phyloP scores from a whole-genome alignment of 2,113 vertebrate genomes.

The Oplegnathus fasciatus region DNA sequence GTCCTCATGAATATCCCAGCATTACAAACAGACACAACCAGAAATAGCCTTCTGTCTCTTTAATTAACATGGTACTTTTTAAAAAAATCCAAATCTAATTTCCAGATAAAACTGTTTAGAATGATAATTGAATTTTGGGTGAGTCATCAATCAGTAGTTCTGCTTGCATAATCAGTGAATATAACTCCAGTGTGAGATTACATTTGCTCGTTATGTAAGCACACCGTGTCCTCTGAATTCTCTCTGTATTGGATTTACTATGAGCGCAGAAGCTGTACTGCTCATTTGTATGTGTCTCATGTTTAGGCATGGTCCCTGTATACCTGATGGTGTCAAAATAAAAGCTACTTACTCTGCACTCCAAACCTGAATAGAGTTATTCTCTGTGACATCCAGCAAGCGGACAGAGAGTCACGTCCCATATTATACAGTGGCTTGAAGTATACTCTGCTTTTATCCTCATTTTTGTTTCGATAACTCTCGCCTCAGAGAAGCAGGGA shows the following conservation, averaged over 20 bases:
- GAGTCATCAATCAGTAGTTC: conserved; percentile 80
- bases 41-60: conserved; percentile 62
- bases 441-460: conserved; percentile 63
- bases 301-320: conserved; percentile 48
- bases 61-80: conserved; percentile 67
- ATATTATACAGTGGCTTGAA: conserved; percentile 62
- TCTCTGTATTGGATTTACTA: conserved; percentile 67
- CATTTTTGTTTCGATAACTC: conserved; percentile 65
- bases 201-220: conserved; percentile 77
- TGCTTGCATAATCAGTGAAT: conserved; percentile 75
- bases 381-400: conserved; percentile 57
- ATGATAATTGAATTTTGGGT: conserved; percentile 77
- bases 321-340: conserved; percentile 67
- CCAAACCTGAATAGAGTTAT: conserved; percentile 70
- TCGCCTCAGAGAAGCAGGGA: conserved; percentile 51
- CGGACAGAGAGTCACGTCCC: conserved; percentile 53
- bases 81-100: conserved; percentile 65
- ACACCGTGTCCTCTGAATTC: conserved; percentile 64
- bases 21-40: conserved; percentile 53
- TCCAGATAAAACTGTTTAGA: conserved; percentile 75
- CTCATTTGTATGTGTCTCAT: conserved; percentile 68
- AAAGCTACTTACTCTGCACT: conserved; percentile 69
- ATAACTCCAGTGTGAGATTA: conserved; percentile 76
- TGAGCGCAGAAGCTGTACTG: conserved; percentile 34
- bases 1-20: conserved; percentile 46